These are phyloP conservation scores for Oenanthe oenanthe DNA, from an alignment of 2,113 vertebrate genomes.

Conservation along the genomic window DNA sequence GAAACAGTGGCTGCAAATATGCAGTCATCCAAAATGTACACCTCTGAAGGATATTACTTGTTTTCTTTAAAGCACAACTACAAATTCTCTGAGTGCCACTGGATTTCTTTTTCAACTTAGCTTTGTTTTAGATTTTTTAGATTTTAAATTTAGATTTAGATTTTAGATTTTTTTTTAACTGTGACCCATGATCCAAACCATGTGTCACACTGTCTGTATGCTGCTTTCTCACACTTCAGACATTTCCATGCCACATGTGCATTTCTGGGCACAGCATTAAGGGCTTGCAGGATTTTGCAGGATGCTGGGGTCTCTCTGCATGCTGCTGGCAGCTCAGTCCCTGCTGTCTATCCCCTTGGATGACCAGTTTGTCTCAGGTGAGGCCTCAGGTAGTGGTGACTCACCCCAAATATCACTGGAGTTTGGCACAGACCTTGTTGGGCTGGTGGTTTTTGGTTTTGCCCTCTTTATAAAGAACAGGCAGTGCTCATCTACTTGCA, in stretches of 20 bases:
- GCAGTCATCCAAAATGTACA: neutral
- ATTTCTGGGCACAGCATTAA: neutral
- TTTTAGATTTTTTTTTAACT: neutral
- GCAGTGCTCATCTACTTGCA: fast-evolving
- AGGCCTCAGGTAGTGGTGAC: neutral
- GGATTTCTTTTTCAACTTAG: neutral
- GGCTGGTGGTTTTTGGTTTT: neutral
- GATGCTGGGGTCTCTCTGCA: neutral
- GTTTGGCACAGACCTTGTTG: neutral
- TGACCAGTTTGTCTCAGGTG: neutral
- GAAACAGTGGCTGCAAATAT: constrained; percentile 16
- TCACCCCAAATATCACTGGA: neutral
- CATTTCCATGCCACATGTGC: fast-evolving
- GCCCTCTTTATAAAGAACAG: neutral
- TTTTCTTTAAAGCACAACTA: neutral
- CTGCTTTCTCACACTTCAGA: neutral
- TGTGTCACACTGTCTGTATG: fast-evolving
- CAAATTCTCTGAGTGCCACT: neutral
- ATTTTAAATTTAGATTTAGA: neutral
- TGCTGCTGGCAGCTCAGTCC: neutral
- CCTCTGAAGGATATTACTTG: neutral
- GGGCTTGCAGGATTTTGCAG: neutral
- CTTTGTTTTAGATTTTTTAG: neutral
- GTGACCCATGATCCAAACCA: fast-evolving
- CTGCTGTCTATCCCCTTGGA: neutral